Conservation (phyloP, 2,797 vertebrate genomes). For the Orestias chungarensis region DNA sequence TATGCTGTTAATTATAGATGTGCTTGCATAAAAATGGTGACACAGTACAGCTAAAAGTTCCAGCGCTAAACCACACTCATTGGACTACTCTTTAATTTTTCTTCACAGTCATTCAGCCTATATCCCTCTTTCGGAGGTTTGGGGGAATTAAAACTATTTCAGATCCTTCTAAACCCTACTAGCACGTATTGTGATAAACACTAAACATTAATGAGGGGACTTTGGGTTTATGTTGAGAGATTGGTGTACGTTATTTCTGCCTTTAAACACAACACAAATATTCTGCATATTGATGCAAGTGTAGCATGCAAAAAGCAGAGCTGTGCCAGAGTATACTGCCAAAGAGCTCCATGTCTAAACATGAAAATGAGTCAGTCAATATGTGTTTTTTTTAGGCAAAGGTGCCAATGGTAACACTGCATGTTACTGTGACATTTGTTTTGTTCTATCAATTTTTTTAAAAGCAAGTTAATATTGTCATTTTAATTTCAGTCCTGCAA, state of each 20-base stretch:
- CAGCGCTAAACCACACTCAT: slow-evolving; percentile 44
- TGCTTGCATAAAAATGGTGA: slow-evolving; percentile 31
- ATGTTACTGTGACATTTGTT: not conserved
- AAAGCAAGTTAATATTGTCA: not conserved
- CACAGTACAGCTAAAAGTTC: slow-evolving; percentile 41
- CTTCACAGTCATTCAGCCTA: slow-evolving; percentile 18
- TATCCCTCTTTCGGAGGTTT: slow-evolving; percentile 17
- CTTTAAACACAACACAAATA: slow-evolving; percentile 55
- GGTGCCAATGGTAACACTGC: slow-evolving; percentile 15
- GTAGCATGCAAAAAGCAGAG: slow-evolving; percentile 5
- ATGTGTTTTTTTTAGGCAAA: slow-evolving; percentile 9
- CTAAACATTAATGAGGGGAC: slow-evolving; percentile 65
- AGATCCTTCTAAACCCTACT: not conserved
- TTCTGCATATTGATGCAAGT: slow-evolving; percentile 18
- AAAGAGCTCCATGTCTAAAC: slow-evolving; percentile 21
- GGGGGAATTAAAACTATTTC: slow-evolving; percentile 1
- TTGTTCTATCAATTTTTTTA: not conserved
- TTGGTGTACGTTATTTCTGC: slow-evolving; percentile 49
- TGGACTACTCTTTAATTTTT: slow-evolving; percentile 45
- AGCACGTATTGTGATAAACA: slow-evolving; percentile 25
- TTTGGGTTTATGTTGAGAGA: slow-evolving; percentile 46
- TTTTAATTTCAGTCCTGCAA: not conserved
- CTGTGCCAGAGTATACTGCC: not conserved
- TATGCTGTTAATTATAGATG: slow-evolving; percentile 61
- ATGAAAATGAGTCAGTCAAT: slow-evolving; percentile 30